These are phyloP conservation scores for Leptoteleia sp. DNA, from an alignment of 1,140 invertebrate species.

Conservation along the genomic window DNA sequence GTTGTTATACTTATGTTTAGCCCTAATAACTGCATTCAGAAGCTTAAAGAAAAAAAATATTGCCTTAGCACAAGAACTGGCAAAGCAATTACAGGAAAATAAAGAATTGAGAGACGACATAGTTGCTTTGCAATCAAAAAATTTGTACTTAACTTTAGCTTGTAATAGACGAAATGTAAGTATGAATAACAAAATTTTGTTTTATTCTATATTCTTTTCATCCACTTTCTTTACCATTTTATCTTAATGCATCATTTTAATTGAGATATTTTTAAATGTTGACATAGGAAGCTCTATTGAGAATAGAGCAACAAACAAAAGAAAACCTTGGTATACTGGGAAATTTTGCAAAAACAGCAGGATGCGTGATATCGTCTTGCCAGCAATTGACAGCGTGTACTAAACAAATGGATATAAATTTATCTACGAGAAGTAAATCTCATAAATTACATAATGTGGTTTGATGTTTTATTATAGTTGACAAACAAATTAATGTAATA, in stretches of 20 bases:
- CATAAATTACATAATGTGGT: too few relatives aligned
- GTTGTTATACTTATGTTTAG: conserved; percentile 3
- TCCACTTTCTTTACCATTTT: too few relatives aligned
- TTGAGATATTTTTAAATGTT: too few relatives aligned
- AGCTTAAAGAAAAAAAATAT: conserved; percentile 27
- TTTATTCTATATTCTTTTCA: neutral
- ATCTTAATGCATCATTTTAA: too few relatives aligned
- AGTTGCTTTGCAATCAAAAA: conserved; percentile 24
- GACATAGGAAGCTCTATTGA: conserved; percentile 21
- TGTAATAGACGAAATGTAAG: conserved; percentile 38
- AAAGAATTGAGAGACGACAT: conserved; percentile 33
- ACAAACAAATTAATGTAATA: too few relatives aligned
- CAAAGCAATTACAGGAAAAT: conserved; percentile 37
- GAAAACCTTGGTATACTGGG: neutral
- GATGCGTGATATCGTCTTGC: conserved; percentile 12
- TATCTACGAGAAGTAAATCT: conserved; percentile 20
- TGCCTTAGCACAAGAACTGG: conserved; percentile 21
- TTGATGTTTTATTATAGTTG: too few relatives aligned
- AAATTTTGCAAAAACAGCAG: conserved; percentile 9
- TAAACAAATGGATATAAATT: neutral
- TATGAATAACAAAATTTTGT: neutral
- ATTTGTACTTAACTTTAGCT: conserved; percentile 24
- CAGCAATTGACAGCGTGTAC: neutral
- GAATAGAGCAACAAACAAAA: conserved; percentile 17
- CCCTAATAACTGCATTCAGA: conserved; percentile 47